Evolutionary conservation across 2,888 invertebrate genomes (phyloP).

Genomic region (Clostera curtula): DNA sequence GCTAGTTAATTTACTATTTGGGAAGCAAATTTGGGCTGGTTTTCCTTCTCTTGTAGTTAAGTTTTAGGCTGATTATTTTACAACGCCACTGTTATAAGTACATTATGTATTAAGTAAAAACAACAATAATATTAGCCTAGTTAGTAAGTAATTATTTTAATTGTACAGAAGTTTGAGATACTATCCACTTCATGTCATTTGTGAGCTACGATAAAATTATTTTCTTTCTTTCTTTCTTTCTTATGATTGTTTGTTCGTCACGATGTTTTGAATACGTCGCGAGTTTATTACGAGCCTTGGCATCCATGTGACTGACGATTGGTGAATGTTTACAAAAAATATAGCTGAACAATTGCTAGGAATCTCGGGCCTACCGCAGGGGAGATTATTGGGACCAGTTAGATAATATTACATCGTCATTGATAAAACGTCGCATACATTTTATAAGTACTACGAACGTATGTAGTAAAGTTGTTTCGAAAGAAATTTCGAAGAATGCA

Average conservation of each 20-base stretch:
- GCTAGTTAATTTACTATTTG: too few species aligned
- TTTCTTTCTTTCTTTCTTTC: too few species aligned
- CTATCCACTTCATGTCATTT: too few species aligned
- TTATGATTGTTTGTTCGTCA: constrained; percentile 12
- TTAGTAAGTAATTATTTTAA: not conserved
- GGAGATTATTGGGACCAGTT: constrained; percentile 13
- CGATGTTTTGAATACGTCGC: constrained; percentile 16
- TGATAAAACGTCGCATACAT: constrained; percentile 5
- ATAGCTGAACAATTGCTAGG: constrained; percentile 14
- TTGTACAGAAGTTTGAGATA: not conserved
- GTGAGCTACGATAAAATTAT: too few species aligned
- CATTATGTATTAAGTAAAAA: too few species aligned
- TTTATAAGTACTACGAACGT: constrained; percentile 1
- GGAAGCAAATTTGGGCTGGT: too few species aligned
- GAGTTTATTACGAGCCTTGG: constrained; percentile 20
- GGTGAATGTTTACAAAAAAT: constrained; percentile 21
- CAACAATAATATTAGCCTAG: not conserved
- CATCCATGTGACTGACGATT: constrained; percentile 22
- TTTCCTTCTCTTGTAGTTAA: too few species aligned
- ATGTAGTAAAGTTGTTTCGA: constrained; percentile 1
- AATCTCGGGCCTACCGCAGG: constrained; percentile 13
- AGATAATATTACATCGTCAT: constrained; percentile 13
- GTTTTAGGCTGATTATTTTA: too few species aligned
- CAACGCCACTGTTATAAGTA: too few species aligned
- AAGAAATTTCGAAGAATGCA: too few species aligned